Percentiles rank a stretch among this genome's conserved stretches.
Evolutionary conservation across 2,888 invertebrate species (phyloP).

Genomic region (Apodemia mormo): DNA sequence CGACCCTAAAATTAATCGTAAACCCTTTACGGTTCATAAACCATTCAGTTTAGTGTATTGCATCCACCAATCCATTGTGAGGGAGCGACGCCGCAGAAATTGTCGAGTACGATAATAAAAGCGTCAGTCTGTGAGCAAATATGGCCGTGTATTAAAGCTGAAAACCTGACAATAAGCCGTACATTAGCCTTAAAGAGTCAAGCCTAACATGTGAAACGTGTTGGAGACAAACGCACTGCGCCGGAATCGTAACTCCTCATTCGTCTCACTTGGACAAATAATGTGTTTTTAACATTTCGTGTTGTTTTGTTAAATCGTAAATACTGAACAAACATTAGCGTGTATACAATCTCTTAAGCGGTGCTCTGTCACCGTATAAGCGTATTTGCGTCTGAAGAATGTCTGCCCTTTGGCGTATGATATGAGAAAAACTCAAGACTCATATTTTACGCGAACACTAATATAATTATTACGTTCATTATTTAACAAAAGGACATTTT

Average conservation of each 20-base stretch:
- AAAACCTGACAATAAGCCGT: conserved; percentile 72
- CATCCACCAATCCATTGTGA: conserved; percentile 55
- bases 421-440: conserved; percentile 8
- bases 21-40: conserved; percentile 65
- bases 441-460: background rate
- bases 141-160: conserved; percentile 58
- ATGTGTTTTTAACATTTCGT: conserved; percentile 82
- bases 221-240: conserved; percentile 71
- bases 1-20: conserved; percentile 51
- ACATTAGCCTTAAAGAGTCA: conserved; percentile 67
- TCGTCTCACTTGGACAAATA: conserved; percentile 80
- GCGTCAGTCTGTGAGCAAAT: conserved; percentile 60
- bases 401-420: conserved; percentile 54
- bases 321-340: conserved; percentile 74
- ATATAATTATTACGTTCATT: background rate
- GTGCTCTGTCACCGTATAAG: conserved; percentile 56
- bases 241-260: conserved; percentile 74
- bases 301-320: conserved; percentile 82
- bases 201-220: conserved; percentile 69
- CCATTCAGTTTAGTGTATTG: conserved; percentile 47
- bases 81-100: conserved; percentile 37
- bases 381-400: conserved; percentile 60
- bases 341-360: conserved; percentile 54
- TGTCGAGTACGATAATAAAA: conserved; percentile 60
- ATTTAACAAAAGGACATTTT: no score